Evolutionary conservation across 2,113 vertebrate genomes (phyloP).

Genomic region (Esox niger): DNA sequence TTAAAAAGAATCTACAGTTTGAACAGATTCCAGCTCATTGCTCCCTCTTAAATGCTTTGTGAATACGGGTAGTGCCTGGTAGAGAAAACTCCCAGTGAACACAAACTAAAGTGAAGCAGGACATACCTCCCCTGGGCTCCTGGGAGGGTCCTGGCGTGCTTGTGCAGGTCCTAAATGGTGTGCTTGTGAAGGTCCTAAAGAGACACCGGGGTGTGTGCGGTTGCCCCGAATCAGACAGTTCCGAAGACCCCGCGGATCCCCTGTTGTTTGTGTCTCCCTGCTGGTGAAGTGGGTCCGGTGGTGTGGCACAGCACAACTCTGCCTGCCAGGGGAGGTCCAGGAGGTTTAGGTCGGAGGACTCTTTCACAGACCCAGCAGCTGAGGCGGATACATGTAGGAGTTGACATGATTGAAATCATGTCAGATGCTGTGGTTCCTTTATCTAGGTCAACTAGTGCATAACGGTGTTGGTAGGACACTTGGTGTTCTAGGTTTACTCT

Average conservation of each 20-base stretch:
- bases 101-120: not conserved
- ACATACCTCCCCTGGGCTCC: slow-evolving; percentile 28
- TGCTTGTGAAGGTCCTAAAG: slow-evolving; percentile 24
- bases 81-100: no score
- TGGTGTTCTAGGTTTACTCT: no score
- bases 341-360: not conserved
- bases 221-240: slow-evolving; percentile 31
- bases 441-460: no score
- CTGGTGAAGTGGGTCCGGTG: slow-evolving; percentile 1
- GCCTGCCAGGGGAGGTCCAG: slow-evolving; percentile 61
- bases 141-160: not conserved
- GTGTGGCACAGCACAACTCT: slow-evolving; percentile 69
- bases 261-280: not conserved
- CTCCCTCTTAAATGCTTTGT: no score
- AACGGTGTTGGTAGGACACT: not conserved
- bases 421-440: not conserved
- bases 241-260: not conserved
- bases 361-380: slow-evolving; percentile 18
- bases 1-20: no score
- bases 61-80: no score
- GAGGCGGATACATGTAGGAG: not conserved
- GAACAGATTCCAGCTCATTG: no score
- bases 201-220: slow-evolving; percentile 32
- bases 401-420: slow-evolving; percentile 1
- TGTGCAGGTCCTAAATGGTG: slow-evolving; percentile 29